These are phyloP conservation scores for Eptesicus fuscus DNA, from an alignment of 2,113 vertebrate genomes.

Conservation along the genomic window DNA sequence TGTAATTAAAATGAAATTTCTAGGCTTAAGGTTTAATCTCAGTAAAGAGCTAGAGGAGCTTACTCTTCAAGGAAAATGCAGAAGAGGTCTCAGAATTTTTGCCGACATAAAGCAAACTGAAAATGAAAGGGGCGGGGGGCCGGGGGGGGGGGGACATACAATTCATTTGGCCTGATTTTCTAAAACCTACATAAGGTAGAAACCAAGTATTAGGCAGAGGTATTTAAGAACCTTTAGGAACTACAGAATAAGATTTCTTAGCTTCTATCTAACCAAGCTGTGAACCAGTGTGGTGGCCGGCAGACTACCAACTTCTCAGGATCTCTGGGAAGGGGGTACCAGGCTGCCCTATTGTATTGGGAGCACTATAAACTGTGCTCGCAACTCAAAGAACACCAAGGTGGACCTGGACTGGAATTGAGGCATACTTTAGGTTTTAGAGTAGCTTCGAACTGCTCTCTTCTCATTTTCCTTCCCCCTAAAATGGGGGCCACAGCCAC, in stretches of 20 bases:
- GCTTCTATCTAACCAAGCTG: neutral
- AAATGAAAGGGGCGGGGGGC: neutral
- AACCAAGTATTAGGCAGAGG: neutral
- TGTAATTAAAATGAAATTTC: slow-evolving; percentile 68
- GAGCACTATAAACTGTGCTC: neutral
- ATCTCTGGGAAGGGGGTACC: neutral
- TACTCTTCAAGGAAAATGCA: slow-evolving; percentile 49
- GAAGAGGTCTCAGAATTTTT: slow-evolving; percentile 41
- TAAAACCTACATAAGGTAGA: slow-evolving; percentile 30
- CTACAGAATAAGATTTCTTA: neutral
- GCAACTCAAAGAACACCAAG: neutral
- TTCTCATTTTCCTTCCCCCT: neutral
- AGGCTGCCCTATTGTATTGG: neutral
- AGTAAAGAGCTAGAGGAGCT: slow-evolving; percentile 43
- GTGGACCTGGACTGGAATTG: neutral
- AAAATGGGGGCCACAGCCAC: neutral
- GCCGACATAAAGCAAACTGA: slow-evolving; percentile 48
- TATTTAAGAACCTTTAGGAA: neutral
- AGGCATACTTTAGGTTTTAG: neutral
- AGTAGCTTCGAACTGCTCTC: neutral
- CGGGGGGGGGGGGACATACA: neutral
- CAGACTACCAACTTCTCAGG: neutral
- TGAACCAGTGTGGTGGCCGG: neutral
- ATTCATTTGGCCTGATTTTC: slow-evolving; percentile 17
- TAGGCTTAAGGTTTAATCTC: slow-evolving; percentile 61